A percentile compares a stretch with the other conserved stretches of the same genome.
These are phyloP conservation scores for Drosophila malerkotliana DNA, from an alignment of 1,140 invertebrate species.

Conservation along the genomic window DNA sequence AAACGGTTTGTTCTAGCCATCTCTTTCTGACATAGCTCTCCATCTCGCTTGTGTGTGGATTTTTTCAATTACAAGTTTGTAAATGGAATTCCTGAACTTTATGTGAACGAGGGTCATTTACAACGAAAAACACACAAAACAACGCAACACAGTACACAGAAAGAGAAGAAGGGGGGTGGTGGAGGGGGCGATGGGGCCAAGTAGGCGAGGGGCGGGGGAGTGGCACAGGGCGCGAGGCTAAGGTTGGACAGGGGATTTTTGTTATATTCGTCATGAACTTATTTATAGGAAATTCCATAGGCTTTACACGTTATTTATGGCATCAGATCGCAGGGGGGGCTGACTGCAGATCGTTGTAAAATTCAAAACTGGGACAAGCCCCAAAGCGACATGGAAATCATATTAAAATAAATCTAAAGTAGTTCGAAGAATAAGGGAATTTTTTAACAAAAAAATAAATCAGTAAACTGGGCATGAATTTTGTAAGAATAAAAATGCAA, in stretches of 20 bases:
- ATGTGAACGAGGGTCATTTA: conserved; percentile 81
- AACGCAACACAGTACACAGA: conserved; percentile 20
- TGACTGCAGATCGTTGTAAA: conserved; percentile 55
- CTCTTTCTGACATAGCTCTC: conserved; percentile 1
- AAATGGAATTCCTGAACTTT: conserved; percentile 80
- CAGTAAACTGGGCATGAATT: neutral
- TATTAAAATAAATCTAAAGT: conserved; percentile 20
- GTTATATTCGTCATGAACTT: conserved; percentile 68
- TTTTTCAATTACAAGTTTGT: conserved; percentile 82
- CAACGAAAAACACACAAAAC: conserved; percentile 54
- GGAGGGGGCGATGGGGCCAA: neutral
- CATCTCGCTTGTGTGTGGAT: conserved; percentile 39
- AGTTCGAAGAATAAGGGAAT: conserved; percentile 3
- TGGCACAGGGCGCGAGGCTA: conserved; percentile 37
- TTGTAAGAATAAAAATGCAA: neutral
- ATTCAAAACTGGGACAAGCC: conserved; percentile 38
- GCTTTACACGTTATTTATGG: conserved; percentile 67
- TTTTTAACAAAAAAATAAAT: neutral
- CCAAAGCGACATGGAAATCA: conserved; percentile 18
- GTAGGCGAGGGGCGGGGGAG: neutral
- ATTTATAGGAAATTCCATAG: conserved; percentile 78
- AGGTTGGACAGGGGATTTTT: conserved; percentile 59
- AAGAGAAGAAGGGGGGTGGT: conserved; percentile 17
- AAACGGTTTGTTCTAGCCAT: conserved; percentile 54
- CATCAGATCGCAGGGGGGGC: conserved; percentile 56